These are phyloP conservation scores for Bellardia pandia DNA, from an alignment of 2,888 invertebrate species.

Conservation along the genomic window DNA sequence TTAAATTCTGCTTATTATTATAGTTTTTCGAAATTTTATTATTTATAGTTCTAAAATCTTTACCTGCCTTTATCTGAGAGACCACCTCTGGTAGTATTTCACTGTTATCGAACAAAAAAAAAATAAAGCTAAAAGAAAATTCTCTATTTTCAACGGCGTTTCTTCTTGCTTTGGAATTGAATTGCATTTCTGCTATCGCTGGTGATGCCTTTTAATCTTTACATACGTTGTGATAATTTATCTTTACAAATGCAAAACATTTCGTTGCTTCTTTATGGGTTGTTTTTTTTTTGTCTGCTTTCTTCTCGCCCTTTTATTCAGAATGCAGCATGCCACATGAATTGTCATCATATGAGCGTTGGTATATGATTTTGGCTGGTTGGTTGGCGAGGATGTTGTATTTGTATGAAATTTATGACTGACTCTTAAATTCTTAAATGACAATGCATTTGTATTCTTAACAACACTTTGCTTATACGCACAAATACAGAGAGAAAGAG, in stretches of 20 bases:
- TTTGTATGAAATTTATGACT: constrained; percentile 49
- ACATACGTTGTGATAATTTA: constrained; percentile 66
- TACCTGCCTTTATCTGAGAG: background rate
- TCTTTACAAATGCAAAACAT: constrained; percentile 59
- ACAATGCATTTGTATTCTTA: constrained; percentile 63
- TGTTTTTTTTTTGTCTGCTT: background rate
- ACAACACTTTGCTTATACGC: constrained; percentile 45
- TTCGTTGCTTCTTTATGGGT: constrained; percentile 9
- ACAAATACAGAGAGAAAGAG: background rate
- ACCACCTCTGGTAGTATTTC: background rate
- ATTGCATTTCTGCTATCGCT: constrained; percentile 34
- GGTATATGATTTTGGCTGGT: background rate
- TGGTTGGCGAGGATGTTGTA: constrained; percentile 5
- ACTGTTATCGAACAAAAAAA: background rate
- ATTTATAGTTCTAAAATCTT: no score
- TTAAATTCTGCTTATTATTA: no score
- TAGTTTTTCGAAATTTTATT: no score
- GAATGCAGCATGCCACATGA: constrained; percentile 31
- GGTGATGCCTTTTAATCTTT: constrained; percentile 61
- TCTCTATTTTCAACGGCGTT: background rate
- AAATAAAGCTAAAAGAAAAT: background rate
- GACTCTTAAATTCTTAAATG: constrained; percentile 66
- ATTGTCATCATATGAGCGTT: constrained; percentile 33
- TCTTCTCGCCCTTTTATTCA: background rate
- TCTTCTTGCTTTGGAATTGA: constrained; percentile 3